Conservation (phyloP, 1,140 invertebrate species). For the Brachionus koreanus region DNA sequence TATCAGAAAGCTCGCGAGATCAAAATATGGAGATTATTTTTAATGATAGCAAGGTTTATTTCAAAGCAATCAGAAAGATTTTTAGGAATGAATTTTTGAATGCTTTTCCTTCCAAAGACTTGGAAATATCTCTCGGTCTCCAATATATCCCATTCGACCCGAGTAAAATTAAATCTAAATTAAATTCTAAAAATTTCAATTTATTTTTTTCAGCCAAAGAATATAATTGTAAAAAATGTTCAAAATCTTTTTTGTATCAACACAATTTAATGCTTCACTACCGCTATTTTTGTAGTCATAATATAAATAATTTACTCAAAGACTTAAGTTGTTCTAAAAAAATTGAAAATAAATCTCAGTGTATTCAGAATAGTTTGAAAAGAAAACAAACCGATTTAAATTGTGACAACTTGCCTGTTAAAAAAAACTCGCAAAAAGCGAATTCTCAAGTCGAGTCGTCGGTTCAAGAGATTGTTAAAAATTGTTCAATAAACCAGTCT, state of each 20-base stretch:
- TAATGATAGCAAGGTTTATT: conserved; percentile 39
- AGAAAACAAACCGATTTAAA: background rate
- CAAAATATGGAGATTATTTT: conserved; percentile 44
- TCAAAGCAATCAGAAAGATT: background rate
- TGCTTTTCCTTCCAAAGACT: conserved; percentile 40
- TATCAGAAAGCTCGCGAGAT: conserved; percentile 10
- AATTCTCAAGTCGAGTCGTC: background rate
- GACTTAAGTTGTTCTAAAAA: background rate
- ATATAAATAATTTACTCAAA: conserved; percentile 20
- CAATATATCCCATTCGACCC: conserved; percentile 8
- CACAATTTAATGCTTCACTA: conserved; percentile 32
- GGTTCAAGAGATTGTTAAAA: background rate
- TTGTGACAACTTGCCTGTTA: background rate
- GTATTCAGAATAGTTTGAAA: background rate
- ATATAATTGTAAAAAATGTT: conserved; percentile 26
- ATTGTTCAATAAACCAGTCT: background rate
- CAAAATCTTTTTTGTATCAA: background rate
- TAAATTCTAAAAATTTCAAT: background rate
- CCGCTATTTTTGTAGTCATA: conserved; percentile 25
- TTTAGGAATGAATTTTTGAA: background rate
- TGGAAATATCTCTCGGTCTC: conserved; percentile 38
- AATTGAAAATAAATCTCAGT: background rate
- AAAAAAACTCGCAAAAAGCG: background rate
- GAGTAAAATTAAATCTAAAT: background rate
- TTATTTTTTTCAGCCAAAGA: background rate